Percentiles rank a stretch among this genome's conserved stretches.
These are phyloP conservation scores for Todiramphus saurophagus DNA, from an alignment of 2,113 vertebrate species.

Conservation along the genomic window DNA sequence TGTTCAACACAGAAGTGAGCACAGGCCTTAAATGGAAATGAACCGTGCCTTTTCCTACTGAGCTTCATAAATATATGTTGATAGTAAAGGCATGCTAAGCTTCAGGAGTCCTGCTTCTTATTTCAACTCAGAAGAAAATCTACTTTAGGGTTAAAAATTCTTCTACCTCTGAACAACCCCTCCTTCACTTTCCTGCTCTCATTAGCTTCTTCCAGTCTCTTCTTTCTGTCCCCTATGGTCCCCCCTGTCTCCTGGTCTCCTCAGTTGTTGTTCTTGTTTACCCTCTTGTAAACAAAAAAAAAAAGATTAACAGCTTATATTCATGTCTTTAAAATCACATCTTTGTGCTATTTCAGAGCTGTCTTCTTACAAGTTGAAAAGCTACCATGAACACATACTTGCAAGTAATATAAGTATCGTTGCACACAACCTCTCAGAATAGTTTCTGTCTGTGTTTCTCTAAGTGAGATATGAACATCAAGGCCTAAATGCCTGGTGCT, in stretches of 20 bases:
- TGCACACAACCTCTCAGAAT: not conserved
- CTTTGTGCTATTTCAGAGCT: not conserved
- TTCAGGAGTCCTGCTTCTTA: not conserved
- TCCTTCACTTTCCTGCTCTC: not conserved
- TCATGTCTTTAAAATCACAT: not conserved
- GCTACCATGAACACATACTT: not conserved
- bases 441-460: not conserved
- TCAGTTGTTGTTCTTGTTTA: not conserved
- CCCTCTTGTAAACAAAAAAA: not conserved
- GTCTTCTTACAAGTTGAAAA: not conserved
- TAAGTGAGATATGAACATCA: not conserved
- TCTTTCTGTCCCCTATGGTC: not conserved
- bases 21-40: not conserved
- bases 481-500: not conserved
- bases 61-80: not conserved
- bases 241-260: not conserved
- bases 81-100: not conserved
- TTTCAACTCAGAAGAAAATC: not conserved
- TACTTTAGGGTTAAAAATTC: not conserved
- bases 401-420: not conserved
- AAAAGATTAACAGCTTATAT: not conserved
- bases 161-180: not conserved
- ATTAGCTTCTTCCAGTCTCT: not conserved
- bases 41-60: not conserved
- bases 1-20: not conserved